Evolutionary conservation across 2,888 invertebrate genomes (phyloP).

Genomic region (Tetragonula carbonaria): DNA sequence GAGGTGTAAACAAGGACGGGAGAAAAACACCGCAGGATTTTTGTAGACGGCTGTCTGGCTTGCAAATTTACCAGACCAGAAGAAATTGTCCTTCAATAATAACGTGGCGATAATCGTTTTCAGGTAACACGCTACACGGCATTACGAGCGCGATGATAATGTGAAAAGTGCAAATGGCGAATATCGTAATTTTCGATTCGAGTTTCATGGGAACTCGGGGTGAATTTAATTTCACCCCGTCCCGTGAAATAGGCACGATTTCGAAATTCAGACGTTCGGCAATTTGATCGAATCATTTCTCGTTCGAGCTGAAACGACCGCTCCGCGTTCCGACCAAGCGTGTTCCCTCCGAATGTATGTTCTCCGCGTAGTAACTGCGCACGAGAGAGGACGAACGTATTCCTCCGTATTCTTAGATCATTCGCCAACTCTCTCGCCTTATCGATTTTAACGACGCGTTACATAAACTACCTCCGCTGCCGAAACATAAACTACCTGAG

Average conservation of each 20-base stretch:
- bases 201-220: neutral
- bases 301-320: neutral
- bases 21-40: slow-evolving; percentile 51
- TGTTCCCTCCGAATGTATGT: slow-evolving; percentile 8
- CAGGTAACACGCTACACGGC: neutral
- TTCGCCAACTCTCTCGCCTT: slow-evolving; percentile 18
- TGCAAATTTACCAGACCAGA: slow-evolving; percentile 54
- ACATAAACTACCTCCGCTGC: slow-evolving; percentile 40
- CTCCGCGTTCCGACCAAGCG: neutral
- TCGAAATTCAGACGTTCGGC: slow-evolving; percentile 1
- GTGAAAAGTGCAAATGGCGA: neutral
- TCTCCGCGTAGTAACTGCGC: neutral
- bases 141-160: neutral
- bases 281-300: neutral
- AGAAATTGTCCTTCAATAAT: slow-evolving; percentile 47
- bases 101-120: neutral
- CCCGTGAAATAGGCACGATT: neutral
- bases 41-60: slow-evolving; percentile 61
- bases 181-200: too few relatives aligned
- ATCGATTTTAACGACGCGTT: slow-evolving; percentile 47
- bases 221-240: neutral
- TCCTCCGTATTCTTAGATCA: slow-evolving; percentile 44
- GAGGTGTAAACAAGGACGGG: slow-evolving; percentile 47
- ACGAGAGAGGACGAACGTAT: neutral
- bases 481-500: slow-evolving; percentile 7